Conservation (phyloP, 2,113 vertebrate genomes). For the Coryphaenoides rupestris region DNA sequence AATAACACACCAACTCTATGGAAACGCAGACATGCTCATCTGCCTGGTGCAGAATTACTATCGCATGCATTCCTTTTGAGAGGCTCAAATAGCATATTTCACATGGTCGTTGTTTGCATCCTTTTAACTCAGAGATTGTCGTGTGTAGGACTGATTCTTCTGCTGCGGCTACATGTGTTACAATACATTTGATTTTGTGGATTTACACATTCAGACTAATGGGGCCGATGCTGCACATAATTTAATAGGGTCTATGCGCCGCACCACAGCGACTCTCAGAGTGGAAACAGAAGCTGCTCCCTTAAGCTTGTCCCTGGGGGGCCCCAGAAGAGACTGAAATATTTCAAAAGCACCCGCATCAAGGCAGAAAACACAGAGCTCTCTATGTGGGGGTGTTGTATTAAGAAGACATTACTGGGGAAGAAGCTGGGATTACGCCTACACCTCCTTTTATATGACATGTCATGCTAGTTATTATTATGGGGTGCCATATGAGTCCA, state of each 20-base stretch:
- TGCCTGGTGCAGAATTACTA: no score
- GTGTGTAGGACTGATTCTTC: no score
- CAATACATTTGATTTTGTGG: neutral
- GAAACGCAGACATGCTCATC: no score
- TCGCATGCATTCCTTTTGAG: neutral
- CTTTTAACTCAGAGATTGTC: no score
- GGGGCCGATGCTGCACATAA: conserved; percentile 18
- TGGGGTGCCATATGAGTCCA: no score
- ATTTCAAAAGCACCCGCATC: conserved; percentile 44
- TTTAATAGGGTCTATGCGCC: conserved; percentile 42
- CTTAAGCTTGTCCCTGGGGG: conserved; percentile 57
- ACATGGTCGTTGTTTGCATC: neutral
- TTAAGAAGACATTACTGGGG: no score
- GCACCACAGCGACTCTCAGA: conserved; percentile 43
- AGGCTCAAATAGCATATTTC: neutral
- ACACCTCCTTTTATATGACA: neutral
- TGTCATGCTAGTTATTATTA: no score
- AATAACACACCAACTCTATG: neutral
- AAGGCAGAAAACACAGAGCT: conserved; percentile 34
- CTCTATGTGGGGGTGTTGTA: conserved; percentile 12
- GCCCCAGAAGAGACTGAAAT: conserved; percentile 22
- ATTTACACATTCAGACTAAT: neutral
- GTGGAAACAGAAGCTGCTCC: conserved; percentile 62
- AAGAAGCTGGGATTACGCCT: no score
- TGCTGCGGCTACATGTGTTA: neutral